Percentiles rank a stretch among this genome's conserved stretches.
phyloP scores from a whole-genome alignment of 2,797 vertebrate genomes.

The Gouania willdenowi region DNA sequence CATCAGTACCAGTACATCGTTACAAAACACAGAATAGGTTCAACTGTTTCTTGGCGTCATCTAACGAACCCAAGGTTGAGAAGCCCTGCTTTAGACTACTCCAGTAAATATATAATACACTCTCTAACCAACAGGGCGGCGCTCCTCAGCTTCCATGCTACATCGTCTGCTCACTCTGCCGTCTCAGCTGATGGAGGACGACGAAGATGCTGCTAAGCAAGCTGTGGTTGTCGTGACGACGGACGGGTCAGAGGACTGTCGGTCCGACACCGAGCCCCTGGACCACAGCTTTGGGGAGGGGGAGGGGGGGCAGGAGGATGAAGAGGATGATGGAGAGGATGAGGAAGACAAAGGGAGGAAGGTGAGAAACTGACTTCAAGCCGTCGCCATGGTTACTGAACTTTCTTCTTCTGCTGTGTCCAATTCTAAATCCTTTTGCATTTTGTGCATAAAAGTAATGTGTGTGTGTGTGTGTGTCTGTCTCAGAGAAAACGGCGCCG shows the following conservation, averaged over 20 bases:
- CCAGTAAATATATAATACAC: too few relatives aligned
- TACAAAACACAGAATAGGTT: too few relatives aligned
- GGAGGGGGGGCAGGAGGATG: constrained; percentile 37
- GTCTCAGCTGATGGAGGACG: constrained; percentile 72
- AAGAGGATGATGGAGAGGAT: constrained; percentile 14
- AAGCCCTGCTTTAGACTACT: too few relatives aligned
- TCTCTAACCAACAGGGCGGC: constrained; percentile 9
- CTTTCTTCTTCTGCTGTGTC: too few relatives aligned
- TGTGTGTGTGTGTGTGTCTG: too few relatives aligned
- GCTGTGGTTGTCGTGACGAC: constrained; percentile 9
- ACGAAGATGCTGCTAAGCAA: constrained; percentile 45
- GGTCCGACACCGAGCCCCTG: background rate
- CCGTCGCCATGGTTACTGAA: too few relatives aligned
- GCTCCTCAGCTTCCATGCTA: constrained; percentile 75
- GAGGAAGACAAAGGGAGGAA: constrained; percentile 56
- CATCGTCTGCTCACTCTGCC: constrained; percentile 78
- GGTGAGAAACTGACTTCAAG: constrained; percentile 16
- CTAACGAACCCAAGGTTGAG: too few relatives aligned
- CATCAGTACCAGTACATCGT: too few relatives aligned
- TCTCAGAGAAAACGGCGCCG: constrained; percentile 61
- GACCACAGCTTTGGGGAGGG: constrained; percentile 17
- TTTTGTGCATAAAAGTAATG: too few relatives aligned
- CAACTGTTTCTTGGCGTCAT: too few relatives aligned
- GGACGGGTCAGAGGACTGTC: constrained; percentile 1
- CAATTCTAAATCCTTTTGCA: too few relatives aligned